phyloP scores from a whole-genome alignment of 2,888 invertebrate species.

The Temnothorax rugatulus region DNA sequence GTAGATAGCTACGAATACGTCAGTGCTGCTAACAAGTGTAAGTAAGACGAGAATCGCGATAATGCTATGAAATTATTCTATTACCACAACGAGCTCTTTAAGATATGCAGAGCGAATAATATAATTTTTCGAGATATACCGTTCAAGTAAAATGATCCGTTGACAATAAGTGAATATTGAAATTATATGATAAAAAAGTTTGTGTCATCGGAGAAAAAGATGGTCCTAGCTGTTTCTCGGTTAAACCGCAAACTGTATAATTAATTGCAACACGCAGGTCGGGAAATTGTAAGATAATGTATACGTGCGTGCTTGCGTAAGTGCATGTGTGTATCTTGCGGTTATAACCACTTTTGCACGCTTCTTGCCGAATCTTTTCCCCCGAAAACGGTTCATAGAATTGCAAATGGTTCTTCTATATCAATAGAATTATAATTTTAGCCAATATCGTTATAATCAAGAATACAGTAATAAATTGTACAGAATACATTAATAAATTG shows the following conservation, averaged over 20 bases:
- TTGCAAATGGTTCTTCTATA: too few species aligned
- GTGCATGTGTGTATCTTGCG: background rate
- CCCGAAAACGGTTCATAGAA: background rate
- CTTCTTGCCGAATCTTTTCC: background rate
- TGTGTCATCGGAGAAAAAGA: background rate
- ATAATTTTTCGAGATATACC: background rate
- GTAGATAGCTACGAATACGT: constrained; percentile 18
- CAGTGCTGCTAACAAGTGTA: constrained; percentile 60
- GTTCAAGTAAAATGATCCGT: background rate
- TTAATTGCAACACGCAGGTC: background rate
- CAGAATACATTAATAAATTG: background rate
- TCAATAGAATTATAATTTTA: background rate
- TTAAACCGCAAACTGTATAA: constrained; percentile 16
- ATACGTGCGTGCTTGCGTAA: background rate
- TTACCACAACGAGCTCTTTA: background rate
- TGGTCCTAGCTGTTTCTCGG: background rate
- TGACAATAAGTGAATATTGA: background rate
- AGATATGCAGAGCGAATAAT: background rate
- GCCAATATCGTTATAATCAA: background rate
- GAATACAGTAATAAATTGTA: too few species aligned
- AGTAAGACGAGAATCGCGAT: constrained; percentile 52
- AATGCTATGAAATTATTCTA: background rate
- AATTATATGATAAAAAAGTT: background rate
- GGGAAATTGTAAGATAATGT: background rate
- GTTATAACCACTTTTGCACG: background rate